Evolutionary conservation across 1,140 invertebrate species (phyloP), one percentile per base, ranked within the genome.

Genomic region (Drosophila willistoni): DNA sequence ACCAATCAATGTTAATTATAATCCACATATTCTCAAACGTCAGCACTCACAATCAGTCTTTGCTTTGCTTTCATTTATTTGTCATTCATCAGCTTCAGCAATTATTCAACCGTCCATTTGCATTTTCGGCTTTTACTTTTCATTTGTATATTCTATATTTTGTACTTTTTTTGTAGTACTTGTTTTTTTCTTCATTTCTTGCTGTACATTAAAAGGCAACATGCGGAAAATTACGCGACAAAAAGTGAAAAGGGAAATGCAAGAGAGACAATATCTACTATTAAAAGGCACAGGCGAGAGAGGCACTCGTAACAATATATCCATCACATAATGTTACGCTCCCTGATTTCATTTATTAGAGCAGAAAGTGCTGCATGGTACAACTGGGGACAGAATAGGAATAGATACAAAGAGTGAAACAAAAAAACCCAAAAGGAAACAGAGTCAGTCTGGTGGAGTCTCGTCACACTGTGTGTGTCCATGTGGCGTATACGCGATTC

Each of bases 271-370:
- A 79, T 77, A 84, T 83, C 69, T 73, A 80, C 79, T 80, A 89
- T 89, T 80, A 84, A 78, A 64, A 67, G 60, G 41, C 44, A 57
- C 55, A 36, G 47, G 10, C 7, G 1, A 42, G 79, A 34, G 29
- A 56, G 42, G 56, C 33, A 64, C 42, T 83, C 72, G 80, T 77
- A 81, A 75, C 84, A 84, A 89, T 89, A 84, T 89, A 89, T 89
- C 84, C 85, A 89, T 89, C 84, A 89, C 86, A 89, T 89, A 84
- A 89, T 81, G 84, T 89, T 84, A 89, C 84, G 84, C 71, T 89
- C 68, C 84, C 84, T 89, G 84, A 89, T 89, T 89, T 89, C 84
- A 89, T 89, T 89, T 89, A 89, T 89, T 89, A 89, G 84, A 89
- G 84, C 85, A 81, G 77, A 89, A 84, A 89, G 80, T 84, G 77